Conservation (phyloP, 23 tunicate species). For the Diplosoma virens region DNA sequence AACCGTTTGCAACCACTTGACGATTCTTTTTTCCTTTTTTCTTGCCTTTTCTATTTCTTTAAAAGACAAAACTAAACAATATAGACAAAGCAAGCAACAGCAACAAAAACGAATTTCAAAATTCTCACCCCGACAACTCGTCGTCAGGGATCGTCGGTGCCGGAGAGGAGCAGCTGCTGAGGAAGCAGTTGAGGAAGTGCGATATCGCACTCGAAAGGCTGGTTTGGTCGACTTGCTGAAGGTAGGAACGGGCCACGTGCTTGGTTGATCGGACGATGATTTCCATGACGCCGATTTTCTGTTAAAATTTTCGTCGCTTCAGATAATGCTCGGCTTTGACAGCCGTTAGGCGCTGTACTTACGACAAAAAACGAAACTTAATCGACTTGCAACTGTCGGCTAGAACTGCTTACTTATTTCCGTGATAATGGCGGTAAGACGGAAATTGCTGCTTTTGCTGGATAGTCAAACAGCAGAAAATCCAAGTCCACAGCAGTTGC, state of each 20-base stretch:
- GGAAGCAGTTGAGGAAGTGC: slow-evolving; percentile 88
- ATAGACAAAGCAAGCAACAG: too few relatives aligned
- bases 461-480: too few relatives aligned
- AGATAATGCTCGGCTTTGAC: too few relatives aligned
- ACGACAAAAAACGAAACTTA: too few relatives aligned
- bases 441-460: too few relatives aligned
- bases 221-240: slow-evolving; percentile 72
- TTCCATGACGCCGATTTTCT: slow-evolving; percentile 80
- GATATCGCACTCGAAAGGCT: slow-evolving; percentile 58
- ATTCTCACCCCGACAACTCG: slow-evolving; percentile 46
- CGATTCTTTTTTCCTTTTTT: slow-evolving; percentile 47
- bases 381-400: too few relatives aligned
- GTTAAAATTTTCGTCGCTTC: background rate
- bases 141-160: slow-evolving; percentile 56
- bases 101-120: background rate
- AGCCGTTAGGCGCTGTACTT: too few relatives aligned
- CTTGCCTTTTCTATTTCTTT: slow-evolving; percentile 53
- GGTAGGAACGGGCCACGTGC: slow-evolving; percentile 67
- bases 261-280: slow-evolving; percentile 60
- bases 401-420: too few relatives aligned
- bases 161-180: slow-evolving; percentile 48
- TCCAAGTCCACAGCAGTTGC: too few relatives aligned
- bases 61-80: too few relatives aligned
- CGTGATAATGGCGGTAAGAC: too few relatives aligned
- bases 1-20: slow-evolving; percentile 3